phyloP scores from a whole-genome alignment of 53 echinoderm and acorn worm genomes.

The Apostichopus leukothele region DNA sequence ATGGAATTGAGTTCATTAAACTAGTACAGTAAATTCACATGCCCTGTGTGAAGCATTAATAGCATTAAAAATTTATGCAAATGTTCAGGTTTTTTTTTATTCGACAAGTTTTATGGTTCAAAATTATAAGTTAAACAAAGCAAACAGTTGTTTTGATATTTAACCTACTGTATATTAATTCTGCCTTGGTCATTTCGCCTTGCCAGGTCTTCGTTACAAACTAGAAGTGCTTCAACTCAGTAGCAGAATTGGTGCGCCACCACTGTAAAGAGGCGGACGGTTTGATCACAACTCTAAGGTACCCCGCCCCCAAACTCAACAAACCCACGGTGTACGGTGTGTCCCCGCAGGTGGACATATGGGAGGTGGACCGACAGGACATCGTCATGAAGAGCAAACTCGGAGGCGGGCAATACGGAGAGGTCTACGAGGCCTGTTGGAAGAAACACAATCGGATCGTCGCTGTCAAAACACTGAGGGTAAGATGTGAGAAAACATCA shows the following conservation, averaged over 20 bases:
- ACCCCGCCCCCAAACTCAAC: conserved; percentile 95
- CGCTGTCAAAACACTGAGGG: conserved; percentile 96
- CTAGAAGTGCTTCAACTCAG: conserved; percentile 82
- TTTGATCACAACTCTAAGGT: conserved; percentile 89
- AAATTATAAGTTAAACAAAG: too few relatives aligned
- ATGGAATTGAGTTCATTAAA: too few relatives aligned
- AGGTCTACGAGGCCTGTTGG: conserved; percentile 97
- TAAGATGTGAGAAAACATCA: conserved; percentile 28
- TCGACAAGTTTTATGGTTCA: too few relatives aligned
- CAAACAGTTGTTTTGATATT: background rate
- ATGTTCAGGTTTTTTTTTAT: too few relatives aligned
- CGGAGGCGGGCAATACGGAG: conserved; percentile 97
- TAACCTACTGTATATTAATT: too few relatives aligned
- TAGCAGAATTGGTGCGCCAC: conserved; percentile 93
- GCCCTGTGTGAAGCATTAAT: too few relatives aligned
- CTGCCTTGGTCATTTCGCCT: too few relatives aligned
- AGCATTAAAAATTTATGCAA: too few relatives aligned
- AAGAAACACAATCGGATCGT: conserved; percentile 93
- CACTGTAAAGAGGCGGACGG: conserved; percentile 92
- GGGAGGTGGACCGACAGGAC: conserved; percentile 98
- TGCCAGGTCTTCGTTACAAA: conserved; percentile 85
- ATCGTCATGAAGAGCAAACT: conserved; percentile 98
- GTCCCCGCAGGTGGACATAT: conserved; percentile 87
- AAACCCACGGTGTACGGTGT: conserved; percentile 97
- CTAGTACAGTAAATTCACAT: too few relatives aligned